Evolutionary conservation across 1,140 invertebrate genomes (phyloP).

Genomic region (Ganaspis sp.): DNA sequence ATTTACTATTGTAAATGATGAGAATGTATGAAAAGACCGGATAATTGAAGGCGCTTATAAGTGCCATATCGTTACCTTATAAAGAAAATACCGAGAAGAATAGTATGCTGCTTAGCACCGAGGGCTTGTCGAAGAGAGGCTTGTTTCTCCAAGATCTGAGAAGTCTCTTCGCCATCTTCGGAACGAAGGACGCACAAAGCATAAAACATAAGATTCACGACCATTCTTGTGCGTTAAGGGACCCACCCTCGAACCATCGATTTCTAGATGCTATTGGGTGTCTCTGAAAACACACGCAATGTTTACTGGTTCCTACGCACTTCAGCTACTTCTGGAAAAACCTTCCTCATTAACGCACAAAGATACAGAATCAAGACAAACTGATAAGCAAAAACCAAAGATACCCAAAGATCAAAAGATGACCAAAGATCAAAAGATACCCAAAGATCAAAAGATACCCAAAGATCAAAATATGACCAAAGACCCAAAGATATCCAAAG

Average conservation of each 20-base stretch:
- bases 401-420: too few relatives aligned
- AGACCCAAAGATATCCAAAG: too few relatives aligned
- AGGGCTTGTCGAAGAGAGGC: neutral
- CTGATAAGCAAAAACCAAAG: too few relatives aligned
- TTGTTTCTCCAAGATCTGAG: conserved; percentile 1
- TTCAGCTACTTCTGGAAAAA: too few relatives aligned
- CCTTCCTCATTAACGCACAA: too few relatives aligned
- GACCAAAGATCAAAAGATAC: too few relatives aligned
- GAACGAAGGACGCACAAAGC: neutral
- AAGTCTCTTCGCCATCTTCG: conserved; percentile 10
- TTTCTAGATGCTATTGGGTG: neutral
- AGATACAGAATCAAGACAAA: too few relatives aligned
- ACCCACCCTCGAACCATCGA: neutral
- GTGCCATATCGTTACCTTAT: conserved; percentile 5
- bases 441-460: too few relatives aligned
- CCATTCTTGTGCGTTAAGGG: neutral
- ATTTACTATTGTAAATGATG: neutral
- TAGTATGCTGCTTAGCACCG: neutral
- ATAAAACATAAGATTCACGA: conserved; percentile 24
- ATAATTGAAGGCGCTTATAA: neutral
- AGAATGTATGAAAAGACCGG: neutral
- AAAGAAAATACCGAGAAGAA: neutral
- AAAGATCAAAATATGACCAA: too few relatives aligned
- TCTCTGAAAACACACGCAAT: neutral
- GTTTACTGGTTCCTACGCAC: too few relatives aligned